A percentile compares a stretch with the other conserved stretches of the same genome.
Conservation (phyloP, 1,140 invertebrate genomes). For the Drosophila varians region DNA sequence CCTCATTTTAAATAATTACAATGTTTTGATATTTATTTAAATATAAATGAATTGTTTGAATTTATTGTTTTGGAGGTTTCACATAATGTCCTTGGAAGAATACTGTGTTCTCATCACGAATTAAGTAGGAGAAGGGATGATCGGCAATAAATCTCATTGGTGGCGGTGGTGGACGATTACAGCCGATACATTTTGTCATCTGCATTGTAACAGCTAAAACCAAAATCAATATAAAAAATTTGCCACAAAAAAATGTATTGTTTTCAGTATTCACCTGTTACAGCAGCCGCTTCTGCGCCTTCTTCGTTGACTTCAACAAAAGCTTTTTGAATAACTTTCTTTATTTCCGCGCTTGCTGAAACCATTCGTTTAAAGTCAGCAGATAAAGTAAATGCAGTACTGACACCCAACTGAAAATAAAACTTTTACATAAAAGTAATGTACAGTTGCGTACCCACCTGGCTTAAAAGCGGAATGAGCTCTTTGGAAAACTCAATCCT, state of each 20-base stretch:
- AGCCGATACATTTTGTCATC: no score
- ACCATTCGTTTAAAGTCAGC: conserved; percentile 87
- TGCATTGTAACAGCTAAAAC: no score
- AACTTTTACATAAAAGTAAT: no score
- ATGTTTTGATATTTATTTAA: no score
- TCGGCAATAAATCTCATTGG: conserved; percentile 35
- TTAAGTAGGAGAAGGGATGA: conserved; percentile 63
- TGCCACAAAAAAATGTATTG: no score
- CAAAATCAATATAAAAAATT: neutral
- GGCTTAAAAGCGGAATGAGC: conserved; percentile 83
- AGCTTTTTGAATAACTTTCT: conserved; percentile 85
- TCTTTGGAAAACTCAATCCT: conserved; percentile 85
- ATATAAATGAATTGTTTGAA: no score
- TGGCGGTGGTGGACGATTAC: no score
- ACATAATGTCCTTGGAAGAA: conserved; percentile 3
- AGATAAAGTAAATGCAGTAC: conserved; percentile 84
- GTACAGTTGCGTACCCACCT: no score
- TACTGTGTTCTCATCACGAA: neutral
- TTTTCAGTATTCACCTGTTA: conserved; percentile 63
- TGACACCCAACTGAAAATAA: conserved; percentile 85
- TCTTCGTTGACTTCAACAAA: conserved; percentile 86
- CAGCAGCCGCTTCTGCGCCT: conserved; percentile 85
- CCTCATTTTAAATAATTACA: no score
- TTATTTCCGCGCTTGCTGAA: conserved; percentile 81
- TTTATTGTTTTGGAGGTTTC: no score